Evolutionary conservation across 1,140 invertebrate genomes (phyloP), one percentile per base, ranked within the genome.

Genomic region (Acyrthosiphon pisum): DNA sequence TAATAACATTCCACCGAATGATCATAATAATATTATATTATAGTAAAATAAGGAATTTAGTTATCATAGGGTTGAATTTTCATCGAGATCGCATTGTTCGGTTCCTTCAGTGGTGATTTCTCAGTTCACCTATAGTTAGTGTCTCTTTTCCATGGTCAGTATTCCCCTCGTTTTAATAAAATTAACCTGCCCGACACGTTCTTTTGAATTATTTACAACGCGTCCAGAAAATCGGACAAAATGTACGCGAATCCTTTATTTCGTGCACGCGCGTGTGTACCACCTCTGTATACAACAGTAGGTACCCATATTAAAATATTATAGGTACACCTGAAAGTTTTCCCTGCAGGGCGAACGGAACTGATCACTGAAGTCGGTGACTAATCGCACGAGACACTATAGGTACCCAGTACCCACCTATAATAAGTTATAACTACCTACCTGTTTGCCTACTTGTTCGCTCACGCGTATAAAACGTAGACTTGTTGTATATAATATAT

Each of bases 371-470:
- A 23, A 56, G 30, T 68, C 26, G 60, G 30, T 14, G 30, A 68
- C 60, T 68, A n/a, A n/a, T n/a, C 60, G 11, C 60, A 20, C 60
- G 30, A n/a, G 14, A 18, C 30, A 23, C n/a, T n/a, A 22, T 22
- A 53, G 20, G 20, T 23, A 53, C 20, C 50, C n/a, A n/a, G 11
- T 68, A 68, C 30, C 30, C 18, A n/a, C 60, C 30, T 6, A 18
- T n/a, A n/a, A 76, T 53, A 23, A 53, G 50, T n/a, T 76, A 20
- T 76, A 76, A n/a, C 60, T n/a, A 56, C 53, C 60, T 68, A 68
- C 60, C 60, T 76, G 60, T 76, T 76, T 76, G 60, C 60, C 60
- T 76, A 76, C 60, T 76, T 76, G 60, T 76, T 76, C 60, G 60
- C 60, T 68, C 60, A n/a, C 60, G 60, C 60, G 60, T 76, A 35